A percentile compares a stretch with the other conserved stretches of the same genome.
These are phyloP conservation scores for Suricata suricatta DNA, from an alignment of 2,113 vertebrate genomes.

Conservation along the genomic window DNA sequence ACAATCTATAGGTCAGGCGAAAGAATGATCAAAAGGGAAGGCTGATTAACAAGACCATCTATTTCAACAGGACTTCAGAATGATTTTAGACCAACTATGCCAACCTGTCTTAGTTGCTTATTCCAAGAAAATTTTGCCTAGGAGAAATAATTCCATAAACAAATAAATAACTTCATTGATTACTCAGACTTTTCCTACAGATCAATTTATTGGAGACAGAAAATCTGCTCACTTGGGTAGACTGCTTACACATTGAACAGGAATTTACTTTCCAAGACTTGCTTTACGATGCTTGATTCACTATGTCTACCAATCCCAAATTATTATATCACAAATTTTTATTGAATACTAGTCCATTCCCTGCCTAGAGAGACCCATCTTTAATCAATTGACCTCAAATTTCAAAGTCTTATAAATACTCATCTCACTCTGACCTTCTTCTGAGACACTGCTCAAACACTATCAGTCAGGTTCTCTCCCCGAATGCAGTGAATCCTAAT, in stretches of 20 bases:
- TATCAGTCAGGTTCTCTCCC: neutral
- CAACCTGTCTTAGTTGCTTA: neutral
- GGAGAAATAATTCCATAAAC: neutral
- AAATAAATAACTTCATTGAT: neutral
- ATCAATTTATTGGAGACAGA: slow-evolving; percentile 17
- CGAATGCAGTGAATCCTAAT: neutral
- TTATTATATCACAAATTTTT: neutral
- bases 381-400: neutral
- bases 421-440: neutral
- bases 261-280: neutral
- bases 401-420: neutral
- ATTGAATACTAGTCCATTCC: neutral
- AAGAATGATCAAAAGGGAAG: neutral
- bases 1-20: neutral
- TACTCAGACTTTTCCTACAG: neutral
- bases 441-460: neutral
- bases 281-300: neutral
- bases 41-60: neutral
- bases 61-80: neutral
- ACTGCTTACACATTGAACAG: neutral
- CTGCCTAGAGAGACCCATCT: neutral
- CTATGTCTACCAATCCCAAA: neutral
- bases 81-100: neutral
- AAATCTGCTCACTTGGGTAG: neutral
- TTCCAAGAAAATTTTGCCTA: slow-evolving; percentile 1